Evolutionary conservation across 2,797 vertebrate genomes (phyloP).

Genomic region (Sus cebifrons): DNA sequence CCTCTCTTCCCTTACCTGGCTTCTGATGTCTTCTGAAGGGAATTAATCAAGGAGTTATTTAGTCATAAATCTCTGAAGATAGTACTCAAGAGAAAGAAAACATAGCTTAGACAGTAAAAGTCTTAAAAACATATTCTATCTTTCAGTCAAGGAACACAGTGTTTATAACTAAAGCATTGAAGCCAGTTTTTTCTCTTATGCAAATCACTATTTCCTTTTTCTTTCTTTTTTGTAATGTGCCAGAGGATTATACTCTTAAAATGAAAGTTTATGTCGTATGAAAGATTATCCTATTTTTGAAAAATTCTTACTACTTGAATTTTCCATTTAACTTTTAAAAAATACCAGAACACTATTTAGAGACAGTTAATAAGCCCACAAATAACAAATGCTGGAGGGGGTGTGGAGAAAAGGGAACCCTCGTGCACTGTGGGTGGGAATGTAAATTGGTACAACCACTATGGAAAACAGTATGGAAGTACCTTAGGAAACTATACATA

Average conservation of each 20-base stretch:
- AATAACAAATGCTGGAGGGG: no score
- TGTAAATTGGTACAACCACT: no score
- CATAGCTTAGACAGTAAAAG: background rate
- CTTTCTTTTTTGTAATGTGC: background rate
- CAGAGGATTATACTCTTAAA: constrained; percentile 14
- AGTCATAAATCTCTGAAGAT: constrained; percentile 1
- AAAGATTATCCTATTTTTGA: constrained; percentile 30
- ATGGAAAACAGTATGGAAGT: no score
- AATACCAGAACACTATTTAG: background rate
- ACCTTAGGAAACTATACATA: no score
- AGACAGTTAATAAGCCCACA: background rate
- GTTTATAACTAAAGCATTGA: constrained; percentile 20
- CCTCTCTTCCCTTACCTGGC: background rate
- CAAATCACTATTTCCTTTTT: background rate
- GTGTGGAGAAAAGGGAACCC: no score
- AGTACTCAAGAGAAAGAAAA: constrained; percentile 4
- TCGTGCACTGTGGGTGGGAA: no score
- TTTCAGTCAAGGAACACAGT: constrained; percentile 21
- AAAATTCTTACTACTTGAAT: constrained; percentile 48
- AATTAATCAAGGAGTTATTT: background rate
- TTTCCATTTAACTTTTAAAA: constrained; percentile 51
- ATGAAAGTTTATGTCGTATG: background rate
- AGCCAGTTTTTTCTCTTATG: background rate
- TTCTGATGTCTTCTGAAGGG: background rate
- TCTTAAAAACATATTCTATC: constrained; percentile 47